Conservation (phyloP, 2,797 vertebrate genomes). For the Pterois miles region DNA sequence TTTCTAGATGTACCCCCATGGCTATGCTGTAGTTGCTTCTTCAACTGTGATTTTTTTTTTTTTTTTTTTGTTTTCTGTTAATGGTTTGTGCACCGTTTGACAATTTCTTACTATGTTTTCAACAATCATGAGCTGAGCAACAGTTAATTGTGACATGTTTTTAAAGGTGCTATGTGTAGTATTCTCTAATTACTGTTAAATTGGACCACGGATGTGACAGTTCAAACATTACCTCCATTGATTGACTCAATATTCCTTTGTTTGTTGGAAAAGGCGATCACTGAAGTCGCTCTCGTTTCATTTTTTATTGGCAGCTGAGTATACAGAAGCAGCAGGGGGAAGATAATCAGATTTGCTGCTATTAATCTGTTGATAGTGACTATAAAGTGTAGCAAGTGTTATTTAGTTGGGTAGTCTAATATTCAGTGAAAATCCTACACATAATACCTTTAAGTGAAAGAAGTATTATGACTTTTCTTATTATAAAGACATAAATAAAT, state of each 20-base stretch:
- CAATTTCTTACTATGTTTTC: constrained; percentile 53
- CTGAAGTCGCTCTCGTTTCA: constrained; percentile 34
- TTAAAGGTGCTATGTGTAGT: constrained; percentile 80
- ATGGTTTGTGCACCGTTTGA: constrained; percentile 58
- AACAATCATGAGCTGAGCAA: constrained; percentile 44
- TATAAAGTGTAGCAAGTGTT: constrained; percentile 56
- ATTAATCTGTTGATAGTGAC: constrained; percentile 38
- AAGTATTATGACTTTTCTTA: constrained; percentile 43
- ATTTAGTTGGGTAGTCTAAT: constrained; percentile 39
- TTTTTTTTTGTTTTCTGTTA: constrained; percentile 30
- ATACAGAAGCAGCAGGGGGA: constrained; percentile 31
- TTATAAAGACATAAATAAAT: constrained; percentile 48
- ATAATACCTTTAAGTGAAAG: constrained; percentile 70
- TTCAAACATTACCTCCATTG: constrained; percentile 28
- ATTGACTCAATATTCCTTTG: neutral
- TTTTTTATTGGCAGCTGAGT: constrained; percentile 41
- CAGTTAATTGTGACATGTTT: constrained; percentile 40
- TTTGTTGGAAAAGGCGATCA: constrained; percentile 11
- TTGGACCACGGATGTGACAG: constrained; percentile 22
- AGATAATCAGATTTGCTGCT: constrained; percentile 36
- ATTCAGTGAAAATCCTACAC: constrained; percentile 65
- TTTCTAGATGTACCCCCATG: constrained; percentile 55
- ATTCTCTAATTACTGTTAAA: constrained; percentile 54
- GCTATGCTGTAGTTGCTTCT: constrained; percentile 70
- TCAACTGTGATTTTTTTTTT: constrained; percentile 53